Evolutionary conservation across 2,888 invertebrate species (phyloP).

Genomic region (Folsomia manolachei): DNA sequence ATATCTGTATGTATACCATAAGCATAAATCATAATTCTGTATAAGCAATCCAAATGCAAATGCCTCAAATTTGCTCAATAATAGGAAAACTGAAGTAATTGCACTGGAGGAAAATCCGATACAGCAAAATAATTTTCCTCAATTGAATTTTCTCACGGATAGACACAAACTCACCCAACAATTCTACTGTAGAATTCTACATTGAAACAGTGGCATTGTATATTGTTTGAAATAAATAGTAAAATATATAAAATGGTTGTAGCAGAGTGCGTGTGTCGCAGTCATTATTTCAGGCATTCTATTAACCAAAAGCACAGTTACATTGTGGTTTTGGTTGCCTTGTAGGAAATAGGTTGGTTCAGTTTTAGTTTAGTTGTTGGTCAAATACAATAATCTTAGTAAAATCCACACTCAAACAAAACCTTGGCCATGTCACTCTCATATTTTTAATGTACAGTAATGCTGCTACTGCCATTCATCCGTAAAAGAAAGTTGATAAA

Average conservation of each 20-base stretch:
- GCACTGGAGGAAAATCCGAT: neutral
- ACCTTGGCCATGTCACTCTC: too few species aligned
- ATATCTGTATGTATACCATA: too few species aligned
- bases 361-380: slow-evolving; percentile 12
- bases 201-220: too few species aligned
- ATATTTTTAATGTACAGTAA: too few species aligned
- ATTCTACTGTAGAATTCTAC: too few species aligned
- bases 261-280: slow-evolving; percentile 9
- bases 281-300: slow-evolving; percentile 6
- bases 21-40: too few species aligned
- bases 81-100: neutral
- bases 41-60: too few species aligned
- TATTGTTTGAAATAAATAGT: too few species aligned
- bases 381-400: too few species aligned
- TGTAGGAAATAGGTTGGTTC: neutral
- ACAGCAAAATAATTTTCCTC: neutral
- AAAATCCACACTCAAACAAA: too few species aligned
- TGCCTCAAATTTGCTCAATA: too few species aligned
- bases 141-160: neutral
- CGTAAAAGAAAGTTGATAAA: slow-evolving; percentile 29
- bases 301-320: slow-evolving; percentile 11
- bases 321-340: neutral
- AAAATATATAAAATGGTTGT: neutral
- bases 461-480: too few species aligned
- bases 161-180: neutral